These are phyloP conservation scores for Leptodirus hochenwartii DNA, from an alignment of 2,888 invertebrate species.

Conservation along the genomic window DNA sequence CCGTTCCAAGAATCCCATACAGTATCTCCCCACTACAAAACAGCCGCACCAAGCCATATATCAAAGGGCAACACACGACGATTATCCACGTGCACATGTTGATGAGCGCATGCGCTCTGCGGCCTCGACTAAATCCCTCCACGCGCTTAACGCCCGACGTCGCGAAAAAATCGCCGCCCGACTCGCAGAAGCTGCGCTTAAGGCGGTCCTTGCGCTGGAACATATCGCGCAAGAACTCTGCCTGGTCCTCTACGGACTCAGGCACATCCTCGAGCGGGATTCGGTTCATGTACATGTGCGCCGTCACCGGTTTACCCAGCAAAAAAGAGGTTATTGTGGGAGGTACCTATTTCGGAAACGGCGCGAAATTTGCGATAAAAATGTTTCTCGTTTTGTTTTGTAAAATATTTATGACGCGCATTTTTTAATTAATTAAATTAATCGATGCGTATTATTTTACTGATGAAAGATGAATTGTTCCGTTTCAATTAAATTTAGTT, in stretches of 20 bases:
- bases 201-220: slow-evolving; percentile 67
- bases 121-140: slow-evolving; percentile 35
- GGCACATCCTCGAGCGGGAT: slow-evolving; percentile 70
- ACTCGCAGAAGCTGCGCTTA: slow-evolving; percentile 51
- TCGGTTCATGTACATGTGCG: slow-evolving; percentile 61
- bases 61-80: slow-evolving; percentile 47
- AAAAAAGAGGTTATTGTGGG: slow-evolving; percentile 67
- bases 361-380: too few relatives aligned
- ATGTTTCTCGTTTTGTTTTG: too few relatives aligned
- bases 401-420: too few relatives aligned
- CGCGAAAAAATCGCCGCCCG: slow-evolving; percentile 64
- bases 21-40: slow-evolving; percentile 54
- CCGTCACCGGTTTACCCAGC: slow-evolving; percentile 50
- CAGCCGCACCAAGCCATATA: slow-evolving; percentile 46
- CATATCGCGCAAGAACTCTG: slow-evolving; percentile 64
- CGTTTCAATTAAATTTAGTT: too few relatives aligned
- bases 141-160: slow-evolving; percentile 52
- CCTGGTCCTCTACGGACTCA: slow-evolving; percentile 48
- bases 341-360: too few relatives aligned
- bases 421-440: too few relatives aligned
- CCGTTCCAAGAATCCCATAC: slow-evolving; percentile 47
- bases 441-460: too few relatives aligned
- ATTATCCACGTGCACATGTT: slow-evolving; percentile 56
- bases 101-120: slow-evolving; percentile 45
- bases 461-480: too few relatives aligned